Percentiles rank a stretch among this genome's conserved stretches.
Conservation (phyloP, 2,888 invertebrate species). For the Pasiphila rectangulata region DNA sequence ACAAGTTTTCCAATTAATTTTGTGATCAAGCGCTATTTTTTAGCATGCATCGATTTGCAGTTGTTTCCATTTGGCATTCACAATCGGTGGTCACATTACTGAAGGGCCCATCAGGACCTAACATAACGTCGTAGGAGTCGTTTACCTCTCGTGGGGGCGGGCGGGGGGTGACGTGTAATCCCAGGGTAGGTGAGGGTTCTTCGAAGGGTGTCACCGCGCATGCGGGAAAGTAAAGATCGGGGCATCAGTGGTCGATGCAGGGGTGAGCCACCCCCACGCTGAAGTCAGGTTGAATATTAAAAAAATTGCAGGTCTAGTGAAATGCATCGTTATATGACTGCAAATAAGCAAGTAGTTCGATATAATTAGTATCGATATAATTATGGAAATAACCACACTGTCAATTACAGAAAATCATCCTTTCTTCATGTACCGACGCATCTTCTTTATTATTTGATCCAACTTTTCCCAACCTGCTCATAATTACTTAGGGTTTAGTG, state of each 20-base stretch:
- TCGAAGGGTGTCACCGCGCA: constrained; percentile 39
- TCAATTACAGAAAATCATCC: too few species aligned
- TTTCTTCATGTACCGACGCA: too few species aligned
- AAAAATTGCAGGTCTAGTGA: constrained; percentile 24
- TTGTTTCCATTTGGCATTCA: constrained; percentile 14
- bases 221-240: constrained; percentile 51
- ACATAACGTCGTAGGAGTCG: constrained; percentile 67
- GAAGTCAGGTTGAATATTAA: constrained; percentile 25
- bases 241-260: constrained; percentile 39
- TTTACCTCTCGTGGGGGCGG: constrained; percentile 55
- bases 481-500: too few species aligned
- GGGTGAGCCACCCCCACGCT: constrained; percentile 23
- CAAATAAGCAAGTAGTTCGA: background rate
- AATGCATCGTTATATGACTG: constrained; percentile 3
- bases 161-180: constrained; percentile 58
- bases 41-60: too few species aligned
- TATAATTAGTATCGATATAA: too few species aligned
- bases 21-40: too few species aligned
- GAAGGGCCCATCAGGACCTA: constrained; percentile 55
- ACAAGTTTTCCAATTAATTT: too few species aligned
- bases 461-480: too few species aligned
- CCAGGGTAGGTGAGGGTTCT: constrained; percentile 43
- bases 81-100: constrained; percentile 24
- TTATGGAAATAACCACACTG: too few species aligned
- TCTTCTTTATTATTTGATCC: too few species aligned